These are phyloP conservation scores for Phymanthus crucifer DNA, from an alignment of 92 coral and sea anemone species.

Conservation along the genomic window DNA sequence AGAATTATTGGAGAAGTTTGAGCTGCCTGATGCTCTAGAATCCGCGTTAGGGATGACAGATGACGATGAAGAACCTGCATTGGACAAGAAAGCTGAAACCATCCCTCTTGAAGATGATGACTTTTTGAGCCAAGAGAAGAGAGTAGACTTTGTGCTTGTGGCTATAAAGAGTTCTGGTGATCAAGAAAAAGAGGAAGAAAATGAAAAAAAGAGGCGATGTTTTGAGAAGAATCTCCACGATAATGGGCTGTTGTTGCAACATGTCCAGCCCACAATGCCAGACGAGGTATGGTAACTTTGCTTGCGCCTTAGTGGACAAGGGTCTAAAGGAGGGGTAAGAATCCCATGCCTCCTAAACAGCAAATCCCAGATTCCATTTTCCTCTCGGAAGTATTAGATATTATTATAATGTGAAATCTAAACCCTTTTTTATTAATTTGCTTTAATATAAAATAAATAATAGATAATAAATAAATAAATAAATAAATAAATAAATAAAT, in stretches of 20 bases:
- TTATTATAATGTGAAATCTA: too few species aligned
- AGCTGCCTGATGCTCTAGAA: not conserved
- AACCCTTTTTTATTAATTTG: too few species aligned
- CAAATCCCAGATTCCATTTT: too few species aligned
- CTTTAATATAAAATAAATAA: too few species aligned
- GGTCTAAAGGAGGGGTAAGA: not conserved
- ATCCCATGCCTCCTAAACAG: too few species aligned
- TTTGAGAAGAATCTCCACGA: conserved; percentile 18
- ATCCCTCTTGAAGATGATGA: not conserved
- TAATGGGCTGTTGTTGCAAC: conserved; percentile 5
- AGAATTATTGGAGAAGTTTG: not conserved
- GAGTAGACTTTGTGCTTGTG: conserved; percentile 13
- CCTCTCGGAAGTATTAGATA: too few species aligned
- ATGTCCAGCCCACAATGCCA: conserved; percentile 12
- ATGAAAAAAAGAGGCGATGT: conserved; percentile 1
- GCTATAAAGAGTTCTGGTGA: conserved; percentile 6
- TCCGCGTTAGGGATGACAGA: not conserved
- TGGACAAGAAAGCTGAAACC: not conserved
- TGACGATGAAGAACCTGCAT: not conserved
- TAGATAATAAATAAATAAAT: too few species aligned
- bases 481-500: too few species aligned
- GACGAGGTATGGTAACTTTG: not conserved
- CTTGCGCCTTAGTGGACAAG: not conserved
- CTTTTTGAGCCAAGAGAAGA: conserved; percentile 12
- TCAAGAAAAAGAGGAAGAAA: not conserved